phyloP scores from a whole-genome alignment of 2,797 vertebrate genomes.

The Salmo trutta region DNA sequence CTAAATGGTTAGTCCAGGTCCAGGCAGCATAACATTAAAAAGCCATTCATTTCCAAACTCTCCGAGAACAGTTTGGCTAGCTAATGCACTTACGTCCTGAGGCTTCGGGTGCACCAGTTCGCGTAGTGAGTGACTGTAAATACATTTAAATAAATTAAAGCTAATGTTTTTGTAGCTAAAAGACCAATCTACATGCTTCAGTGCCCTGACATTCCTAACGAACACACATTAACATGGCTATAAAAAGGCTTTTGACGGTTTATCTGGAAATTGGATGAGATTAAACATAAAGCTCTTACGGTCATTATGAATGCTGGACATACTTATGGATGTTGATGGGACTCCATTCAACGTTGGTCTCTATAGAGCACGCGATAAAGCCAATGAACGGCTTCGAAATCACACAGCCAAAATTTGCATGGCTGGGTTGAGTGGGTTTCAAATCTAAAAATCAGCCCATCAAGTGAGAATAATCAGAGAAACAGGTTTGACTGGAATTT shows the following conservation, averaged over 20 bases:
- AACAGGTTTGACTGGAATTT: not conserved
- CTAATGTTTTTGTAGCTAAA: not conserved
- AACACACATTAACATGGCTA: not conserved
- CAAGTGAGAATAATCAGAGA: not conserved
- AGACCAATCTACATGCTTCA: not conserved
- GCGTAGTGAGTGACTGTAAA: constrained; percentile 1
- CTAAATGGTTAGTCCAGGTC: not conserved
- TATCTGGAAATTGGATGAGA: not conserved
- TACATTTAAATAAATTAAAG: not conserved
- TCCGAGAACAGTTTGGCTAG: not conserved
- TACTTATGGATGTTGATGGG: not conserved
- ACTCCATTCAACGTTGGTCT: not conserved
- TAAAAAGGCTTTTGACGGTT: not conserved
- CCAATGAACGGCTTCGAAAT: not conserved
- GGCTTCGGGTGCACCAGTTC: not conserved
- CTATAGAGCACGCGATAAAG: not conserved
- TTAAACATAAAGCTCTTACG: not conserved
- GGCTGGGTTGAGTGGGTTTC: not conserved
- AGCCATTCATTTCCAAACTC: not conserved
- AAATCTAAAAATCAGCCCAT: not conserved
- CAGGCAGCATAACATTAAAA: not conserved
- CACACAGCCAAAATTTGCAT: not conserved
- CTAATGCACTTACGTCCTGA: not conserved
- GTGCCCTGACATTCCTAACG: not conserved
- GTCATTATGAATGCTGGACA: not conserved